phyloP scores from a whole-genome alignment of 2,797 vertebrate genomes.

The Pipistrellus kuhlii region DNA sequence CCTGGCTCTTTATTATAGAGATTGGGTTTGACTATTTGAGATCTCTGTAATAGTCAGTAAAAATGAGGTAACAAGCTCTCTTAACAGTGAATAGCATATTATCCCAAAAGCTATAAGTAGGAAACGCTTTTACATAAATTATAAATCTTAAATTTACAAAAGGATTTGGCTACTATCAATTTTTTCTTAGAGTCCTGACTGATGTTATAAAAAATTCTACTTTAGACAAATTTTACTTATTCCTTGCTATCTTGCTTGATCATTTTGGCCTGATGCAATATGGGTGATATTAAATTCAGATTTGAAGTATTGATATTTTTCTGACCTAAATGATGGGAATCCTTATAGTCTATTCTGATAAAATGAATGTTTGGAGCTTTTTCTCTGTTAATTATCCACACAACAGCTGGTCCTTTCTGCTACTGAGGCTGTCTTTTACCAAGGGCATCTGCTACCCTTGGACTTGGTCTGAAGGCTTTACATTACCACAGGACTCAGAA shows the following conservation, averaged over 20 bases:
- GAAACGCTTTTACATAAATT: background rate
- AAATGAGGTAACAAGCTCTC: constrained; percentile 1
- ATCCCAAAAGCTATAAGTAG: background rate
- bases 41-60: constrained; percentile 21
- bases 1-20: too few species aligned
- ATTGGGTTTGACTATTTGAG: constrained; percentile 33
- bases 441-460: background rate
- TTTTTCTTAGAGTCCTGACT: constrained; percentile 31
- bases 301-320: background rate
- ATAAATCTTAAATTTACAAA: constrained; percentile 36
- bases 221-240: background rate
- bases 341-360: background rate
- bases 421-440: background rate
- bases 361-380: background rate
- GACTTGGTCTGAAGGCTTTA: background rate
- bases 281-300: background rate
- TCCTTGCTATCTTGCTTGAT: background rate
- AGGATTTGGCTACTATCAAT: background rate
- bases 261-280: background rate
- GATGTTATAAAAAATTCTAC: background rate
- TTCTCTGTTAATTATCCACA: background rate
- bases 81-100: background rate
- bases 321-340: background rate
- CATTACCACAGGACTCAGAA: background rate
- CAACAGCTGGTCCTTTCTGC: background rate